These are phyloP conservation scores for Odontomachus brunneus DNA, from an alignment of 1,140 invertebrate species.

Conservation along the genomic window DNA sequence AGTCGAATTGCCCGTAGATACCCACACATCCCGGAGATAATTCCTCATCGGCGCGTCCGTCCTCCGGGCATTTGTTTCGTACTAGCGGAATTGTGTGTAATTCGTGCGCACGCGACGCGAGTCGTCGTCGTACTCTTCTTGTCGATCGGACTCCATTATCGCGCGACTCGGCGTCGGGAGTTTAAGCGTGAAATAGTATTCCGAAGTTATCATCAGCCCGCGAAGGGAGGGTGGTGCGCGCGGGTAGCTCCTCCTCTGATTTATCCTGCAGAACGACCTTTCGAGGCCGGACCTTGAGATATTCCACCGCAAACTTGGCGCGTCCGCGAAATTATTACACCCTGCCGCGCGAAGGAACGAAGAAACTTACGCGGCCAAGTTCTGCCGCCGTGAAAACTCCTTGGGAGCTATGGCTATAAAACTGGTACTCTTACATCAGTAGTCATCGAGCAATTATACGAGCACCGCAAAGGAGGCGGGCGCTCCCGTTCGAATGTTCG, in stretches of 20 bases:
- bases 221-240: constrained; percentile 23
- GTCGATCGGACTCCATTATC: constrained; percentile 47
- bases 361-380: constrained; percentile 60
- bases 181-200: constrained; percentile 56
- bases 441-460: constrained; percentile 62
- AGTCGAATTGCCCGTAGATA: not conserved
- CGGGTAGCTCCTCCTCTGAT: constrained; percentile 40
- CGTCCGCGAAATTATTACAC: constrained; percentile 65
- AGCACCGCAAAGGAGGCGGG: not conserved
- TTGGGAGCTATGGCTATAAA: constrained; percentile 17
- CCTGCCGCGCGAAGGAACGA: constrained; percentile 31
- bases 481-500: not conserved
- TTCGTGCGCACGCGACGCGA: not conserved
- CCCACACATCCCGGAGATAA: not conserved
- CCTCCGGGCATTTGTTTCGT: not conserved
- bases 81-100: not conserved
- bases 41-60: not conserved
- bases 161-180: constrained; percentile 14
- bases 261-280: constrained; percentile 60
- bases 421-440: constrained; percentile 20
- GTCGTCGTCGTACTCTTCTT: constrained; percentile 25
- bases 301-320: constrained; percentile 62
- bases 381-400: constrained; percentile 51
- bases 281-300: constrained; percentile 55
- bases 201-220: constrained; percentile 46